Evolutionary conservation across 35 echinoderm and acorn worm species (phyloP).

Genomic region (Acanthaster planci): DNA sequence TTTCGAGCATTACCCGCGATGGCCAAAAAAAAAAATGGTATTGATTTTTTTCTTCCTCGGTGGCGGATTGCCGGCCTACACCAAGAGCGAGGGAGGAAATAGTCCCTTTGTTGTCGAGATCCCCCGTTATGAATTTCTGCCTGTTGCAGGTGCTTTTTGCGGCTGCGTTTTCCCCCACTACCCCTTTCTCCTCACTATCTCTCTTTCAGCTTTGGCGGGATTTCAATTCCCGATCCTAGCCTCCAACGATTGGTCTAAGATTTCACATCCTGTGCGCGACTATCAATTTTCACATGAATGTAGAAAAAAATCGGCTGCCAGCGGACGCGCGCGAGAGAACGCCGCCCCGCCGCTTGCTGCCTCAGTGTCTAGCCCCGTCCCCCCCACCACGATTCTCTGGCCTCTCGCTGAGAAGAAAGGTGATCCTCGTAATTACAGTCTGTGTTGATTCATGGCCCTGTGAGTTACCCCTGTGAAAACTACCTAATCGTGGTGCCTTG

Average conservation of each 20-base stretch:
- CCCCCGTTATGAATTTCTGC: conserved; percentile 30
- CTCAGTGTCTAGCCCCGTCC: background rate
- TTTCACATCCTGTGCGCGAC: conserved; percentile 27
- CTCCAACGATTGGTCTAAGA: conserved; percentile 18
- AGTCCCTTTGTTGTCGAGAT: conserved; percentile 10
- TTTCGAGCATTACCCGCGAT: background rate
- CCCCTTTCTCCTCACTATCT: background rate
- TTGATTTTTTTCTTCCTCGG: conserved; percentile 16
- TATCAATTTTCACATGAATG: conserved; percentile 32
- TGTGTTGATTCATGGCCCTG: conserved; percentile 8
- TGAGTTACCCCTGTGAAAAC: background rate
- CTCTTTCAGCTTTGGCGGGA: too few species aligned
- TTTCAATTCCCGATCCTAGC: background rate
- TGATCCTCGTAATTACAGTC: conserved; percentile 12
- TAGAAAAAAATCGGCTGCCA: background rate
- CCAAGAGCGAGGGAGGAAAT: background rate
- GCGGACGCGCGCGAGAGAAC: background rate
- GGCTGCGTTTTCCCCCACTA: background rate
- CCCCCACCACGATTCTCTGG: too few species aligned
- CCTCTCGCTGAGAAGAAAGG: background rate
- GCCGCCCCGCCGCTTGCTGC: background rate
- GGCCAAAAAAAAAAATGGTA: background rate
- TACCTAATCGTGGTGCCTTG: background rate
- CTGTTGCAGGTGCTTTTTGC: conserved; percentile 27
- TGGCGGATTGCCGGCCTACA: conserved; percentile 3